Conservation (phyloP, 2,888 invertebrate genomes). For the Leptopterna dolabrata region DNA sequence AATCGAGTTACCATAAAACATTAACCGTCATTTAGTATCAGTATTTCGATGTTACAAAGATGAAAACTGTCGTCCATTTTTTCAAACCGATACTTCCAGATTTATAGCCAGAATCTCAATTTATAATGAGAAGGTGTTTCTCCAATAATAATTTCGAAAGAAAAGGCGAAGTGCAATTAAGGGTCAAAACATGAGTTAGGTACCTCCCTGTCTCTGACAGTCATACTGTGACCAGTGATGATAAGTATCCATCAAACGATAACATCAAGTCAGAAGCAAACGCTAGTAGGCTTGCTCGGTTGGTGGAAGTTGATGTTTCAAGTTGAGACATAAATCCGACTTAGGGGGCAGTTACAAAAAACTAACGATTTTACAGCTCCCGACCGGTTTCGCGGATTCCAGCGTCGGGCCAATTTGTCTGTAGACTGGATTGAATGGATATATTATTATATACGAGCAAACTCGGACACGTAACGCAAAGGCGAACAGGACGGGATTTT, state of each 20-base stretch:
- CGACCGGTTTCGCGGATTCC: conserved; percentile 6
- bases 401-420: conserved; percentile 7
- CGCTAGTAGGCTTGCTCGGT: not conserved
- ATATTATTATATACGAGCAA: not conserved
- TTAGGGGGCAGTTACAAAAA: not conserved
- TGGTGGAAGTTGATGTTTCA: conserved; percentile 1
- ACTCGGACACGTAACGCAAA: not conserved
- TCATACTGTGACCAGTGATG: not conserved
- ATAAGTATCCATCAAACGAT: not conserved
- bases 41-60: too few relatives aligned
- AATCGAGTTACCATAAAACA: too few relatives aligned
- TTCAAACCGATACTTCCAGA: too few relatives aligned
- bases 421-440: not conserved
- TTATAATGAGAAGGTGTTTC: too few relatives aligned
- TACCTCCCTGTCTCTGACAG: not conserved
- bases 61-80: too few relatives aligned
- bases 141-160: not conserved
- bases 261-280: not conserved
- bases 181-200: not conserved
- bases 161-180: not conserved
- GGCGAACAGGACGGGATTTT: not conserved
- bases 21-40: too few relatives aligned
- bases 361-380: not conserved
- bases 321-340: conserved; percentile 15
- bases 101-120: too few relatives aligned